Evolutionary conservation across 2,113 vertebrate species (phyloP).

Genomic region (Scalopus aquaticus): DNA sequence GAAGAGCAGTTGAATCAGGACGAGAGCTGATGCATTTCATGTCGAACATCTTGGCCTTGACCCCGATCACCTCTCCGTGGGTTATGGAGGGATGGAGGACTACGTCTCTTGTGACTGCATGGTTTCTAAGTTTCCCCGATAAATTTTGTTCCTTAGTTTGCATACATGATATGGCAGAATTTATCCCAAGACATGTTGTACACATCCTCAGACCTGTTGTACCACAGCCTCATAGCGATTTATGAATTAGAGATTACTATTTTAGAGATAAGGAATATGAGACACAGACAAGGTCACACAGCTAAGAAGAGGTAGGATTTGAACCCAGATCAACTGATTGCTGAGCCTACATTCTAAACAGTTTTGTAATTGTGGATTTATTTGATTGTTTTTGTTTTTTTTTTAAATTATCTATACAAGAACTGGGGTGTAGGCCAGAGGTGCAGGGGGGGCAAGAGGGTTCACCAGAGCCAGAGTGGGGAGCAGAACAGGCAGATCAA

Average conservation of each 20-base stretch:
- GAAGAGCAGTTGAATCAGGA: neutral
- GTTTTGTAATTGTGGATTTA: no score
- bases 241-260: neutral
- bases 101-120: neutral
- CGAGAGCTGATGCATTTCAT: neutral
- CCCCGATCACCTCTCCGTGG: neutral
- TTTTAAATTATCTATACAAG: no score
- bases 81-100: neutral
- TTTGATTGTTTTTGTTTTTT: no score
- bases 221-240: neutral
- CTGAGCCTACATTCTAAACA: neutral
- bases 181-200: neutral
- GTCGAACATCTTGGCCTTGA: neutral
- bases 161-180: neutral
- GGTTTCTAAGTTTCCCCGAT: neutral
- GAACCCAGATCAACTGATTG: neutral
- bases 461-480: no score
- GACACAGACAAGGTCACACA: neutral
- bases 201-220: neutral
- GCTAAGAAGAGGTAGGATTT: neutral
- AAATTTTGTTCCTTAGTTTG: neutral
- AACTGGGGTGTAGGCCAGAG: no score
- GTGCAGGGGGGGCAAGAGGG: no score
- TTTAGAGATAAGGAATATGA: neutral
- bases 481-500: no score